Evolutionary conservation across 2,797 vertebrate species (phyloP).

Genomic region (Astyanax mexicanus): DNA sequence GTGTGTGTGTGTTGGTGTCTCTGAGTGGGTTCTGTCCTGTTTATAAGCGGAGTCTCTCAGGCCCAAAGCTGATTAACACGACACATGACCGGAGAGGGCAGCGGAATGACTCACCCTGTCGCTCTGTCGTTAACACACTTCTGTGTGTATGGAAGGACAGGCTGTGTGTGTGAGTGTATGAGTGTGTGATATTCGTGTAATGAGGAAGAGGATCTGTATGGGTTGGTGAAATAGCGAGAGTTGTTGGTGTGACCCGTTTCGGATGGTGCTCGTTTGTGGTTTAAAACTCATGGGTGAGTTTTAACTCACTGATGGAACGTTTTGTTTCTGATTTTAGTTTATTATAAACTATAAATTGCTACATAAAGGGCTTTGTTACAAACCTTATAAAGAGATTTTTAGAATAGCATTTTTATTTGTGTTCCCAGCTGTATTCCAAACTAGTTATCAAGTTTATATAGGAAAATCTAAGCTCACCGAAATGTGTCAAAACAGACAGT

Average conservation of each 20-base stretch:
- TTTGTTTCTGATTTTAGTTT: too few relatives aligned
- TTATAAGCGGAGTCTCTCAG: conserved; percentile 36
- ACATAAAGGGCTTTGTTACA: too few relatives aligned
- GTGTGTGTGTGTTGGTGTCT: neutral
- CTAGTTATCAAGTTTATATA: too few relatives aligned
- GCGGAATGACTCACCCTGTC: conserved; percentile 66
- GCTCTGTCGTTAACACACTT: neutral
- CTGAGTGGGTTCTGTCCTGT: neutral
- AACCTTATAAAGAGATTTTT: too few relatives aligned
- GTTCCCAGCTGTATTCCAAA: too few relatives aligned
- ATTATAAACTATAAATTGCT: too few relatives aligned
- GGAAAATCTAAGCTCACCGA: too few relatives aligned
- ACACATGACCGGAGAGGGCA: conserved; percentile 55
- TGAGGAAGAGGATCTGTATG: neutral
- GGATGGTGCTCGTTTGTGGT: conserved; percentile 37
- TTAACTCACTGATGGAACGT: too few relatives aligned
- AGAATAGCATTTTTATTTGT: too few relatives aligned
- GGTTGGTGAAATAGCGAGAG: neutral
- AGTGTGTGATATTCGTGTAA: conserved; percentile 20
- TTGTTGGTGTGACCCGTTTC: neutral
- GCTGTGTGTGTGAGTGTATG: conserved; percentile 5
- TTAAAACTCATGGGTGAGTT: too few relatives aligned
- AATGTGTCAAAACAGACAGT: too few relatives aligned
- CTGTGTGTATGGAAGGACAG: neutral
- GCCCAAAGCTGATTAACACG: conserved; percentile 63